Conservation (phyloP, 2,797 vertebrate species). For the Dendrocincla tyrannina region DNA sequence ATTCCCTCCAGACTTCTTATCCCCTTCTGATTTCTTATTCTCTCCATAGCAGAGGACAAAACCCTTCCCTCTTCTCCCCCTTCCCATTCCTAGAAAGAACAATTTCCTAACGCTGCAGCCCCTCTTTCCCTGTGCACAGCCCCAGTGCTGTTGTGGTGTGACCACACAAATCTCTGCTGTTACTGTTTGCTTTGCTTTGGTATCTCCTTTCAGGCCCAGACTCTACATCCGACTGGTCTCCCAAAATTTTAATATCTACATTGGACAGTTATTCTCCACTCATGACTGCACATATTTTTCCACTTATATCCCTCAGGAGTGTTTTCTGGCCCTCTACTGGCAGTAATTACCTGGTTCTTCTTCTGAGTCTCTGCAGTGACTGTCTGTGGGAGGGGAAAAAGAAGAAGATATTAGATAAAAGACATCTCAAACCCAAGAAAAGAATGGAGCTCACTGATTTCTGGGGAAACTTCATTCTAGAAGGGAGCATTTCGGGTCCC, state of each 20-base stretch:
- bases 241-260: not conserved
- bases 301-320: not conserved
- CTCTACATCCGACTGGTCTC: not conserved
- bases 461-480: not conserved
- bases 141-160: not conserved
- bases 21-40: not conserved
- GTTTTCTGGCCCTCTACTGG: not conserved
- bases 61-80: not conserved
- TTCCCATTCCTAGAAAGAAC: not conserved
- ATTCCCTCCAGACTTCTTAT: not conserved
- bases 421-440: not conserved
- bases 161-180: not conserved
- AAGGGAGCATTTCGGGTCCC: not conserved
- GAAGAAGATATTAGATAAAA: not conserved
- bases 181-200: not conserved
- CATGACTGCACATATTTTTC: not conserved
- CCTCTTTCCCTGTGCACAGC: not conserved
- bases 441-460: not conserved
- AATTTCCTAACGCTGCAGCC: not conserved
- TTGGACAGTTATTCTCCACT: not conserved
- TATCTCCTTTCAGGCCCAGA: not conserved
- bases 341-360: conserved; percentile 49
- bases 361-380: not conserved
- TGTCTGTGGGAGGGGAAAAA: not conserved
- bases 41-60: not conserved